phyloP scores from a whole-genome alignment of 2,797 vertebrate genomes.

The Lithobates pipiens region DNA sequence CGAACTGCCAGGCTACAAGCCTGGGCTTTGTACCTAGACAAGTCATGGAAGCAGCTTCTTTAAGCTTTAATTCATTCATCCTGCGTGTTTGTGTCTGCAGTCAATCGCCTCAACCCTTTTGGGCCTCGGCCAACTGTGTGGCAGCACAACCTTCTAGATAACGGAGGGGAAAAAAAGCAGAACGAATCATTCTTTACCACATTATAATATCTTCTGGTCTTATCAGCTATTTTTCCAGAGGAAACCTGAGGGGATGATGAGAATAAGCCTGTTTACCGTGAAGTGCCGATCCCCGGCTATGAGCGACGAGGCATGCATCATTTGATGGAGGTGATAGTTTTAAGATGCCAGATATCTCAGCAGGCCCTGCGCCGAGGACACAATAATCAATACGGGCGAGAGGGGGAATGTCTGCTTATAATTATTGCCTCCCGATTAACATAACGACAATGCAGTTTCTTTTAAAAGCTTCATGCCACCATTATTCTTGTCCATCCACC shows the following conservation, averaged over 20 bases:
- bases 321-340: conserved; percentile 37
- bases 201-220: conserved; percentile 33
- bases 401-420: conserved; percentile 34
- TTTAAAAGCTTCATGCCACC: neutral
- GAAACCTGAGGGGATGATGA: conserved; percentile 31
- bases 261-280: conserved; percentile 38
- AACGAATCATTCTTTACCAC: conserved; percentile 28
- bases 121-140: conserved; percentile 16
- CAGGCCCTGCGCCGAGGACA: neutral
- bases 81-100: neutral
- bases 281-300: conserved; percentile 8
- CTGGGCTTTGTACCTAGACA: too few relatives aligned
- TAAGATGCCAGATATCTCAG: conserved; percentile 13
- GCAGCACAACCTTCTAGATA: conserved; percentile 46
- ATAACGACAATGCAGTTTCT: conserved; percentile 20
- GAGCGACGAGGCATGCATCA: conserved; percentile 27
- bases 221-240: conserved; percentile 45
- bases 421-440: conserved; percentile 28
- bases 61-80: neutral
- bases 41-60: too few relatives aligned
- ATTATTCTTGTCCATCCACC: conserved; percentile 28
- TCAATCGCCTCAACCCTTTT: neutral
- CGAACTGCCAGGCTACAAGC: too few relatives aligned
- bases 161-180: neutral
- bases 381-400: conserved; percentile 46